These are phyloP conservation scores for Clarias magur DNA, from an alignment of 2,113 vertebrate species.

Conservation along the genomic window DNA sequence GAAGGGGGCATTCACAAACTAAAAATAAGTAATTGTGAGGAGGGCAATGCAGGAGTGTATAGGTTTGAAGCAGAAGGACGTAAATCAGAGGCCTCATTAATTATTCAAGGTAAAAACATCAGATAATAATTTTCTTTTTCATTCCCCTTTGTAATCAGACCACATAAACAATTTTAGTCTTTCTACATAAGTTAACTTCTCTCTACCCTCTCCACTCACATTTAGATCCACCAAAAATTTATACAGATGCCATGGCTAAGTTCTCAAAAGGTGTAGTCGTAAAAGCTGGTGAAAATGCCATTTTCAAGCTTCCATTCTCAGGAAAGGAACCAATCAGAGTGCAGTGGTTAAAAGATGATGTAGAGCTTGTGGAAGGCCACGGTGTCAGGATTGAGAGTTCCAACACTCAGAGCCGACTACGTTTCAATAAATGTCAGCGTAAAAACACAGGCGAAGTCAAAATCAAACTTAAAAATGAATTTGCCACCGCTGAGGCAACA, in stretches of 20 bases:
- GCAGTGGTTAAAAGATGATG: slow-evolving; percentile 80
- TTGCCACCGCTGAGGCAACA: slow-evolving; percentile 73
- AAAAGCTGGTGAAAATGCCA: slow-evolving; percentile 77
- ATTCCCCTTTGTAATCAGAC: not conserved
- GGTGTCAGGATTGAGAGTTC: slow-evolving; percentile 73
- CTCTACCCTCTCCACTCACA: slow-evolving; percentile 3
- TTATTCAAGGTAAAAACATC: slow-evolving; percentile 67
- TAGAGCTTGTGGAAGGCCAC: slow-evolving; percentile 66
- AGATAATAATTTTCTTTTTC: not conserved
- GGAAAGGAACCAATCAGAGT: slow-evolving; percentile 76
- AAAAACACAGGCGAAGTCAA: slow-evolving; percentile 81
- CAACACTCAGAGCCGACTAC: slow-evolving; percentile 69
- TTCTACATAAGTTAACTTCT: not conserved
- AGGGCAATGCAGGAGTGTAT: slow-evolving; percentile 78
- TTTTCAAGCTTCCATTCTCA: slow-evolving; percentile 79
- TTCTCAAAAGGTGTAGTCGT: slow-evolving; percentile 75
- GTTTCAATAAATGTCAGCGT: slow-evolving; percentile 74
- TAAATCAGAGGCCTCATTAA: slow-evolving; percentile 74
- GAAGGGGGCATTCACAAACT: slow-evolving; percentile 77
- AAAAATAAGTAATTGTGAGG: slow-evolving; percentile 70
- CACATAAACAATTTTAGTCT: slow-evolving; percentile 1
- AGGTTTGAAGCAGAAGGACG: slow-evolving; percentile 79
- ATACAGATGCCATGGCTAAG: slow-evolving; percentile 69
- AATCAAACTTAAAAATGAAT: slow-evolving; percentile 82
- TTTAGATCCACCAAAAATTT: slow-evolving; percentile 80